Evolutionary conservation across 2,888 invertebrate species (phyloP).

Genomic region (Diarsia rubi): DNA sequence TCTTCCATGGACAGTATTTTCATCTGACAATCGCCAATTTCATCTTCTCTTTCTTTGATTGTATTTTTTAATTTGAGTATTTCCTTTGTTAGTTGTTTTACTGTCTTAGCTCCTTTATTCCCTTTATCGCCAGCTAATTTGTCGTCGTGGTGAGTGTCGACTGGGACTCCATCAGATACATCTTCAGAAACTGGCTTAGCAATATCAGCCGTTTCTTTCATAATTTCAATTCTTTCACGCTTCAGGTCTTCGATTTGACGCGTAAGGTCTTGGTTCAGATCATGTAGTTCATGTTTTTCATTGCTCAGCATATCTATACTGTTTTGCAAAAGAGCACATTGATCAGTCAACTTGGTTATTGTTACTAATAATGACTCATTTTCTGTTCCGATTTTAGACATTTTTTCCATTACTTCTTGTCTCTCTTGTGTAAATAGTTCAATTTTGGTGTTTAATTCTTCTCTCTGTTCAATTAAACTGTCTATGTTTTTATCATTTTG

Average conservation of each 20-base stretch:
- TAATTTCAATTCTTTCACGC: conserved; percentile 83
- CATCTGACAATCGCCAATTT: conserved; percentile 89
- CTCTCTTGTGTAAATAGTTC: conserved; percentile 93
- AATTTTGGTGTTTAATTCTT: conserved; percentile 92
- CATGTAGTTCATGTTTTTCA: conserved; percentile 83
- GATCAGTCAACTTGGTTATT: conserved; percentile 88
- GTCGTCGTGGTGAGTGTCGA: conserved; percentile 83
- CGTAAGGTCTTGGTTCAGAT: conserved; percentile 80
- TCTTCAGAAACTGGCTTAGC: conserved; percentile 82
- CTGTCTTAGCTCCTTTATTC: conserved; percentile 82
- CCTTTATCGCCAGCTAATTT: conserved; percentile 82
- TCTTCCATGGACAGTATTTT: conserved; percentile 89
- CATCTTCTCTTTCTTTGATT: conserved; percentile 89
- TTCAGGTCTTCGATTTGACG: conserved; percentile 87
- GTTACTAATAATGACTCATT: conserved; percentile 90
- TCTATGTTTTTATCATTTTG: conserved; percentile 90
- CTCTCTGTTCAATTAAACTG: conserved; percentile 92
- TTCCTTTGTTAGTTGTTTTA: conserved; percentile 89
- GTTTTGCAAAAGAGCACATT: conserved; percentile 87
- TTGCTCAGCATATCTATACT: conserved; percentile 85
- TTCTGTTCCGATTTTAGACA: conserved; percentile 92
- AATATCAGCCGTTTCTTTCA: conserved; percentile 84
- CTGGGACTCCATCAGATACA: conserved; percentile 72
- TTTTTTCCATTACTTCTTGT: conserved; percentile 93
- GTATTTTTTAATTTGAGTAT: conserved; percentile 88